Evolutionary conservation across 2,888 invertebrate genomes (phyloP).

Genomic region (Achlya flavicornis): DNA sequence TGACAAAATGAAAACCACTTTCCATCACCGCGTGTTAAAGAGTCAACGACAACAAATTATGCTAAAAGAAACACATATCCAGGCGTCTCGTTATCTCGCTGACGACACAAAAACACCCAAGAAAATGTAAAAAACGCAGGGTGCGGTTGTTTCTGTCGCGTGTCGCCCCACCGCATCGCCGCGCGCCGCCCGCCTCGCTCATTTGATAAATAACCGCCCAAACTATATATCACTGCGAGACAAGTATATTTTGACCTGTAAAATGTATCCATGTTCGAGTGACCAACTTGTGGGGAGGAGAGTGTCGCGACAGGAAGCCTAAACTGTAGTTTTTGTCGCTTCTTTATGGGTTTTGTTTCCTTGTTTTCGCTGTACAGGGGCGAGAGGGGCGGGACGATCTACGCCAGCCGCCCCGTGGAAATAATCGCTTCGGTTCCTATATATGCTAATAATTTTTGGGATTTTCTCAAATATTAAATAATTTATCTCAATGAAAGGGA

Average conservation of each 20-base stretch:
- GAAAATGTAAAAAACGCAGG: slow-evolving; percentile 54
- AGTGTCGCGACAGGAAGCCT: slow-evolving; percentile 57
- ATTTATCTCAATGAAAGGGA: too few relatives aligned
- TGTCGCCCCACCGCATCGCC: slow-evolving; percentile 36
- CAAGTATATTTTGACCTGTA: slow-evolving; percentile 32
- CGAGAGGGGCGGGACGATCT: slow-evolving; percentile 24
- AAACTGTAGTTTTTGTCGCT: slow-evolving; percentile 60
- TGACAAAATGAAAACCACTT: slow-evolving; percentile 41
- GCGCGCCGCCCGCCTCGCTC: slow-evolving; percentile 39
- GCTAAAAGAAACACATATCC: slow-evolving; percentile 53
- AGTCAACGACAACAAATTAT: slow-evolving; percentile 55
- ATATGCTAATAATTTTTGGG: background rate
- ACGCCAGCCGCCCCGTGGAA: background rate
- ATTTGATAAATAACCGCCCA: slow-evolving; percentile 70
- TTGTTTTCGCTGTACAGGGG: slow-evolving; percentile 49
- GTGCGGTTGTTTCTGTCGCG: slow-evolving; percentile 18
- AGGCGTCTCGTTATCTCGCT: slow-evolving; percentile 64
- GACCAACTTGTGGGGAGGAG: slow-evolving; percentile 49
- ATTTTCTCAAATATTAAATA: too few relatives aligned
- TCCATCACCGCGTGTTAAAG: slow-evolving; percentile 40
- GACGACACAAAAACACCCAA: slow-evolving; percentile 61
- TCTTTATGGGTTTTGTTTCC: slow-evolving; percentile 64
- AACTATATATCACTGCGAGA: slow-evolving; percentile 62
- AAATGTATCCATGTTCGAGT: slow-evolving; percentile 49
- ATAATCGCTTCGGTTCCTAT: background rate